phyloP scores from a whole-genome alignment of 1,140 invertebrate species.

The Ladona fulva region DNA sequence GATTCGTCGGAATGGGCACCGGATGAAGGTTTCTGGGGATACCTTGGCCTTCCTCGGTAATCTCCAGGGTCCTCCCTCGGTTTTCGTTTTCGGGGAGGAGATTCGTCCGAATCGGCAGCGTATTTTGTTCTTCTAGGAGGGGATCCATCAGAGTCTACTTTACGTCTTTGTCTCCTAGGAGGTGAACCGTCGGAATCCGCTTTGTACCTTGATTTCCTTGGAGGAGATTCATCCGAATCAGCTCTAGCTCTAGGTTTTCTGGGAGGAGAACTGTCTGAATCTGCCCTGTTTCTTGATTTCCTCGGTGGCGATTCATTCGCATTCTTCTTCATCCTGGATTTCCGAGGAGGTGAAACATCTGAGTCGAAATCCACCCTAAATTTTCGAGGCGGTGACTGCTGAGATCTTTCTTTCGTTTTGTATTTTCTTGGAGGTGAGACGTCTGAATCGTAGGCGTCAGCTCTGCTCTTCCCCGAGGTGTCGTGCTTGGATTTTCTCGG shows the following conservation, averaged over 20 bases:
- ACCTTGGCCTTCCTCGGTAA: no score
- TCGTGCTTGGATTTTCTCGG: constrained; percentile 13
- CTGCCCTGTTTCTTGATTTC: constrained; percentile 6
- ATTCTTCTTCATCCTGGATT: not conserved
- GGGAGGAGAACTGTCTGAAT: constrained; percentile 26
- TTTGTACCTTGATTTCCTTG: constrained; percentile 26
- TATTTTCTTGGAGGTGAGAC: constrained; percentile 25
- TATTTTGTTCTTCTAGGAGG: constrained; percentile 29
- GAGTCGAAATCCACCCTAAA: constrained; percentile 19
- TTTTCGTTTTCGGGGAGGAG: constrained; percentile 22
- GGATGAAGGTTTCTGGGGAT: no score
- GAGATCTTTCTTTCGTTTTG: not conserved
- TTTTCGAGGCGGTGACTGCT: not conserved
- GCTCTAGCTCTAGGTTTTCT: constrained; percentile 23
- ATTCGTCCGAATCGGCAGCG: constrained; percentile 29
- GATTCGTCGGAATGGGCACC: no score
- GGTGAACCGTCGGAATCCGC: constrained; percentile 32
- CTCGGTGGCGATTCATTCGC: constrained; percentile 26
- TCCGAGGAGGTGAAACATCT: constrained; percentile 26
- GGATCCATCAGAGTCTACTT: constrained; percentile 30
- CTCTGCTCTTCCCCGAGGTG: not conserved
- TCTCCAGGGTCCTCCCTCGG: no score
- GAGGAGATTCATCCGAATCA: constrained; percentile 21
- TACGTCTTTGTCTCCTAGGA: constrained; percentile 25
- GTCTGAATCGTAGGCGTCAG: constrained; percentile 24